Percentiles rank a stretch among this genome's conserved stretches.
Evolutionary conservation across 2,113 vertebrate species (phyloP).

Genomic region (Manacus vitellinus): DNA sequence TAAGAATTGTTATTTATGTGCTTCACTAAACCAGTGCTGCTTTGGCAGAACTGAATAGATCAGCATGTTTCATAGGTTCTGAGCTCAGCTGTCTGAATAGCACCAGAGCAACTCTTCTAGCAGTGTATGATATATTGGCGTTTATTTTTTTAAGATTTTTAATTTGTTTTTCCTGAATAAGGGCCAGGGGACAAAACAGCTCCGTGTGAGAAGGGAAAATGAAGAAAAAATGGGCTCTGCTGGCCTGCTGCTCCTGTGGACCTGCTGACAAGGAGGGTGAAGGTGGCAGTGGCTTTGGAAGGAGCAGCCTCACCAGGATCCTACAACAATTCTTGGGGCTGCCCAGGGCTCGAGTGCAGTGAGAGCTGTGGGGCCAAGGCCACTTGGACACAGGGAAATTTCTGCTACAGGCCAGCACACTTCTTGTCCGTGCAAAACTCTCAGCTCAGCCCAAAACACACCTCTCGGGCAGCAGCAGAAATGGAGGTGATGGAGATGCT

Average conservation of each 20-base stretch:
- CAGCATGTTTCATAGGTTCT: not conserved
- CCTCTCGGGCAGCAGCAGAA: not conserved
- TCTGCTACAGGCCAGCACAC: not conserved
- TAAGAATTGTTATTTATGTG: not conserved
- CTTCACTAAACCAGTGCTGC: not conserved
- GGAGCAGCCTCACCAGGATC: not conserved
- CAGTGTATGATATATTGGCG: rapidly evolving
- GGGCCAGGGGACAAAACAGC: not conserved
- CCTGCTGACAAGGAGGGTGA: not conserved
- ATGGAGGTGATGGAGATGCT: not conserved
- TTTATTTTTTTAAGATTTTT: no score
- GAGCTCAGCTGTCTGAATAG: not conserved
- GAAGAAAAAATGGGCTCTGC: not conserved
- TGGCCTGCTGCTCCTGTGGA: not conserved
- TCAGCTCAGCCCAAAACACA: not conserved
- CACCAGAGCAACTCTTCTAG: not conserved
- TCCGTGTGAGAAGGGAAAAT: not conserved
- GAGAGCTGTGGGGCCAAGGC: not conserved
- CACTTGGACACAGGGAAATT: not conserved
- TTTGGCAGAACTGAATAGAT: not conserved
- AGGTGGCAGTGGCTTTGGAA: not conserved
- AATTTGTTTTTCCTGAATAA: not conserved
- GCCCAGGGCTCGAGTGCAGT: rapidly evolving
- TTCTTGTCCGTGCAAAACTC: not conserved
- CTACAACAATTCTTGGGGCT: not conserved